phyloP scores from a whole-genome alignment of 2,888 invertebrate genomes.

The Chymomyza procnemis region DNA sequence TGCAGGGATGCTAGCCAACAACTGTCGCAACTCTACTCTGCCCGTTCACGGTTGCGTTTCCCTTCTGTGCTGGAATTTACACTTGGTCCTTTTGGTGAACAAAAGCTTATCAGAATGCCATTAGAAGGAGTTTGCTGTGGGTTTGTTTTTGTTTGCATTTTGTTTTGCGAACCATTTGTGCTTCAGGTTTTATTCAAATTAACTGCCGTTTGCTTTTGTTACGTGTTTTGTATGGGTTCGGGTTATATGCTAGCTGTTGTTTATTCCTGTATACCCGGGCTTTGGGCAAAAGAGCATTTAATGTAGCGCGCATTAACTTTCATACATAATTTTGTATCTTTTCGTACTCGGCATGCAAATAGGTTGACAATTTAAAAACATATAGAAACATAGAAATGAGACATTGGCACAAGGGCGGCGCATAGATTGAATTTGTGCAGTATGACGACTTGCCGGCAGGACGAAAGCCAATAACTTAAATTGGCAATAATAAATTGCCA shows the following conservation, averaged over 20 bases:
- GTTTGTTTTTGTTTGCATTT: constrained; percentile 7
- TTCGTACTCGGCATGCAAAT: constrained; percentile 11
- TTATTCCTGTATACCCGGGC: neutral
- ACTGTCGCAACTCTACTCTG: constrained; percentile 37
- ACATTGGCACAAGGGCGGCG: constrained; percentile 4
- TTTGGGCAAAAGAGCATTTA: constrained; percentile 43
- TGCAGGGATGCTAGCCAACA: constrained; percentile 32
- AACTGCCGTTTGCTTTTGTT: constrained; percentile 6
- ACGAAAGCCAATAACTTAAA: constrained; percentile 28
- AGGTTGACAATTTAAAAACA: constrained; percentile 38
- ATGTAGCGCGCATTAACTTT: constrained; percentile 45
- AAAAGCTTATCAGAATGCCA: constrained; percentile 45
- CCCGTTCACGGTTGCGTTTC: neutral
- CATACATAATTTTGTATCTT: constrained; percentile 31
- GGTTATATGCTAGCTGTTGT: constrained; percentile 15
- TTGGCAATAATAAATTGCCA: constrained; percentile 39
- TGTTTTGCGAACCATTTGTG: constrained; percentile 11
- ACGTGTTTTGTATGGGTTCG: neutral
- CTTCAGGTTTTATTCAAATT: constrained; percentile 40
- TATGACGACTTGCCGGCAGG: neutral
- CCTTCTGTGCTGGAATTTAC: constrained; percentile 32
- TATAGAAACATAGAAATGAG: constrained; percentile 22
- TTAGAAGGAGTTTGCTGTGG: constrained; percentile 25
- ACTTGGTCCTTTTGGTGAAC: constrained; percentile 46
- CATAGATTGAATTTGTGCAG: neutral